Percentiles rank a stretch among this genome's conserved stretches.
These are phyloP conservation scores for Brachypteracias leptosomus DNA, from an alignment of 2,113 vertebrate genomes.

Conservation along the genomic window DNA sequence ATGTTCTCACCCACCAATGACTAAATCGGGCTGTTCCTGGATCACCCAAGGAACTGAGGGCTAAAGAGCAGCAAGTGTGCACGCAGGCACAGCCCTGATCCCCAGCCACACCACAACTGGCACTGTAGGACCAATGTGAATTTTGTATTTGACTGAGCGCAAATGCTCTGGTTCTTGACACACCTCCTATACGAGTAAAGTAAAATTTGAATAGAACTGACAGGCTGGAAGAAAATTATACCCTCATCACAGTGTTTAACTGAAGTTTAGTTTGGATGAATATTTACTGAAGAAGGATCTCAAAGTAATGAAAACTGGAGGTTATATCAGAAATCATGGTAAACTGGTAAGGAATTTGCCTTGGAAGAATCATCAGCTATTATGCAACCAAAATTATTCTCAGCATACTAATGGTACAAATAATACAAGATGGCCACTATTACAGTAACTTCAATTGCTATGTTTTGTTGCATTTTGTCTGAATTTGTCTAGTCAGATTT, in stretches of 20 bases:
- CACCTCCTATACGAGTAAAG: not conserved
- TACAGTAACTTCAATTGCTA: not conserved
- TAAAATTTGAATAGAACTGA: not conserved
- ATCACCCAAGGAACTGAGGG: rapidly evolving
- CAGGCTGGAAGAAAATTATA: not conserved
- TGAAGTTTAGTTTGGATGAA: not conserved
- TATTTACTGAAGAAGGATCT: not conserved
- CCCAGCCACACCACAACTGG: rapidly evolving
- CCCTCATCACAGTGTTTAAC: not conserved
- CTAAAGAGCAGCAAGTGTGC: rapidly evolving
- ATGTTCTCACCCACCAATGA: rapidly evolving
- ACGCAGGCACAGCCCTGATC: not conserved
- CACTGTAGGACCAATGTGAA: not conserved
- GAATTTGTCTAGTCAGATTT: not conserved
- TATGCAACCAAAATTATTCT: not conserved
- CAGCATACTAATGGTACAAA: not conserved
- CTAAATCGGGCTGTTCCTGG: not conserved
- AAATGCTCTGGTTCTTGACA: not conserved
- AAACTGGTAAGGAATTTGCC: not conserved
- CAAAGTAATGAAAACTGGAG: not conserved
- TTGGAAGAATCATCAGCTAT: not conserved
- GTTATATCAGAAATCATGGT: not conserved
- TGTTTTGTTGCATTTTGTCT: not conserved
- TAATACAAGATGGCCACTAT: not conserved
- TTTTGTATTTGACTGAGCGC: not conserved